phyloP scores from a whole-genome alignment of 2,797 vertebrate genomes.

The Parotocinclus haroldoi region DNA sequence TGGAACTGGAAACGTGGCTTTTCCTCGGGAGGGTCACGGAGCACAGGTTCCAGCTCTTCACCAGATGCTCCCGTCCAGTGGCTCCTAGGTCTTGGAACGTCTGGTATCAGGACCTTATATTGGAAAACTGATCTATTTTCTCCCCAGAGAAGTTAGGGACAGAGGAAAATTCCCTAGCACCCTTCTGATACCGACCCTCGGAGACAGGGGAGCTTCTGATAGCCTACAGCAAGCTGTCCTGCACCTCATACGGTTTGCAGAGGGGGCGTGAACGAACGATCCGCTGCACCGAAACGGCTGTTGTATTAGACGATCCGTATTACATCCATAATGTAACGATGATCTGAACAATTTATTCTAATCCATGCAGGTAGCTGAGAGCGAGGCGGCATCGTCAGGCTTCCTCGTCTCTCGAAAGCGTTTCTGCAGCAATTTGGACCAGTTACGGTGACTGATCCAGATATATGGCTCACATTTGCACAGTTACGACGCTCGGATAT shows the following conservation, averaged over 20 bases:
- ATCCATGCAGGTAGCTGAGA: not conserved
- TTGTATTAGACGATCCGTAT: not conserved
- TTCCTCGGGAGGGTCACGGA: no score
- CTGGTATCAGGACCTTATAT: no score
- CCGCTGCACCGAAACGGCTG: no score
- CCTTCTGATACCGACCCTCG: no score
- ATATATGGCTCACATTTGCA: constrained; percentile 1
- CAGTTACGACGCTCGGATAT: not conserved
- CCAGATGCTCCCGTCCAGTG: no score
- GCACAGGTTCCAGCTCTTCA: no score
- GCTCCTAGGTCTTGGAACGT: no score
- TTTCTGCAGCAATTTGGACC: not conserved
- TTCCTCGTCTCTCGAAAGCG: not conserved
- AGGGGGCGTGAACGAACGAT: no score
- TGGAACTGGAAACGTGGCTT: no score
- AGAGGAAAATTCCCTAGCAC: not conserved
- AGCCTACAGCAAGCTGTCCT: not conserved
- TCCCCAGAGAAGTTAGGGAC: not conserved
- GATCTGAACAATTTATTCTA: not conserved
- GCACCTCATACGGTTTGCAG: no score
- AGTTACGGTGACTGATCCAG: not conserved
- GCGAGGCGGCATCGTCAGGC: not conserved
- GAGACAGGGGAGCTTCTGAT: no score
- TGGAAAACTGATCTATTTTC: no score
- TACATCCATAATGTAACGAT: not conserved